Conservation (phyloP, 1,140 invertebrate genomes). For the Apis florea region DNA sequence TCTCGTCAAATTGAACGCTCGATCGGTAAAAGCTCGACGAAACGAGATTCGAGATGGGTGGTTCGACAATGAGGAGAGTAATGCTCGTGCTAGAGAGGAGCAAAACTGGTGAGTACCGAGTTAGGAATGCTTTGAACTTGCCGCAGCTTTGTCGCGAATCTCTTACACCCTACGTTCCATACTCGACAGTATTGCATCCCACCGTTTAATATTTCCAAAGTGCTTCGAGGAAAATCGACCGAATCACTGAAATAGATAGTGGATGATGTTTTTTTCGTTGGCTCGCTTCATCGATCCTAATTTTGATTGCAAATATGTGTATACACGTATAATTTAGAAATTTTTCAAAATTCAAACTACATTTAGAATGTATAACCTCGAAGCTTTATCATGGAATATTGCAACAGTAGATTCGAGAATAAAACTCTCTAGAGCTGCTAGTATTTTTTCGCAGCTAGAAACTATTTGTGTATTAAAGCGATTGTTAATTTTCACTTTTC, state of each 20-base stretch:
- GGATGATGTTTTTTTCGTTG: neutral
- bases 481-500: no score
- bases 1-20: neutral
- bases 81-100: neutral
- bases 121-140: constrained; percentile 70
- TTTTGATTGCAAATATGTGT: no score
- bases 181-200: no score
- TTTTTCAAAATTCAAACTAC: no score
- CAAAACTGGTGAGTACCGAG: constrained; percentile 10
- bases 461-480: no score
- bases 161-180: constrained; percentile 61
- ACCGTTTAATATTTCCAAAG: constrained; percentile 74
- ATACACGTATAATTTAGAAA: no score
- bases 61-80: neutral
- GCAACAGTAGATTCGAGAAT: no score
- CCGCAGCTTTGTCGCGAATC: constrained; percentile 69
- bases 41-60: constrained; percentile 9
- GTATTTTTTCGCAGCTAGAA: no score
- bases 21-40: constrained; percentile 1
- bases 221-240: constrained; percentile 73
- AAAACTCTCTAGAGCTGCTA: no score
- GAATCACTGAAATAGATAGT: constrained; percentile 61
- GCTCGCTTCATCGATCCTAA: neutral
- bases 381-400: no score
- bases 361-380: no score